These are phyloP conservation scores for Platorchestia sp. DNA, from an alignment of 1,140 invertebrate genomes.

Conservation along the genomic window DNA sequence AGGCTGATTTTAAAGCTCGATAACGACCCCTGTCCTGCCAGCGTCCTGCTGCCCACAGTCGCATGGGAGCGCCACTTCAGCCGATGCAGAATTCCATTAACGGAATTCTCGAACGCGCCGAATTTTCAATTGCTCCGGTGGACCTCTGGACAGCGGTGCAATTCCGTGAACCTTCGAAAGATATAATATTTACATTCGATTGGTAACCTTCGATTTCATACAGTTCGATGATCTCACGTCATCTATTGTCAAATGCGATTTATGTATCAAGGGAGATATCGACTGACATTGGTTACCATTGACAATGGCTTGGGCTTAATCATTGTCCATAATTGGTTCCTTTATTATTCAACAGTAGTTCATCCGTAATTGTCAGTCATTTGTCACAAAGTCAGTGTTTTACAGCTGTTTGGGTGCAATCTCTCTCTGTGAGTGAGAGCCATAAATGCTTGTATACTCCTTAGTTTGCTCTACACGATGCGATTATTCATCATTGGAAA, in stretches of 20 bases:
- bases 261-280: neutral
- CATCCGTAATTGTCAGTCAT: too few species aligned
- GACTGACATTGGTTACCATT: neutral
- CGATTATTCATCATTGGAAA: too few species aligned
- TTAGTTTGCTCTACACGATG: too few species aligned
- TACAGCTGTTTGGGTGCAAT: too few species aligned
- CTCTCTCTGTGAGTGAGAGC: too few species aligned
- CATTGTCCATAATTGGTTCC: too few species aligned
- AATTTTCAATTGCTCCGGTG: neutral
- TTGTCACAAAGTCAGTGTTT: too few species aligned
- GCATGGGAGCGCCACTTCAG: neutral
- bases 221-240: neutral
- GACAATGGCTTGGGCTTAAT: too few species aligned
- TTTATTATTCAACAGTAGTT: too few species aligned
- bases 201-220: neutral
- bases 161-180: neutral
- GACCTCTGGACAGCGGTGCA: neutral
- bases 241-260: neutral
- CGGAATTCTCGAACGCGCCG: neutral
- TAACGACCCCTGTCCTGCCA: neutral
- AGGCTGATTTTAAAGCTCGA: neutral
- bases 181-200: too few species aligned
- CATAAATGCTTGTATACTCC: too few species aligned
- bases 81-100: neutral
- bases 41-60: neutral